A percentile compares a stretch with the other conserved stretches of the same genome.
Evolutionary conservation across 2,797 vertebrate genomes (phyloP).

Genomic region (Siniperca undulata): DNA sequence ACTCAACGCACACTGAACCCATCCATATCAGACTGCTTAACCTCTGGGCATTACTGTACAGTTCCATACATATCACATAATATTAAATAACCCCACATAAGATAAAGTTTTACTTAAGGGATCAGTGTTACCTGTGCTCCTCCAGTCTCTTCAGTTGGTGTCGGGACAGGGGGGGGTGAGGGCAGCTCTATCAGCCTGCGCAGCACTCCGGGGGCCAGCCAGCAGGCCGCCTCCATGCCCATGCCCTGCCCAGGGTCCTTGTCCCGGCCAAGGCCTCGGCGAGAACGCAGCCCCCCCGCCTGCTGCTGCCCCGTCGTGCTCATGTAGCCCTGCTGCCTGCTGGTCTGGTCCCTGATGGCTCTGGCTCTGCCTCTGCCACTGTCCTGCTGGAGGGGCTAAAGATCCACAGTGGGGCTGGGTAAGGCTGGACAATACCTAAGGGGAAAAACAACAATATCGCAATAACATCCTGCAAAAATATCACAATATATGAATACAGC

Average conservation of each 20-base stretch:
- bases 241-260: constrained; percentile 83
- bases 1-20: neutral
- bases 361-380: constrained; percentile 76
- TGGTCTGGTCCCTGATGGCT: constrained; percentile 61
- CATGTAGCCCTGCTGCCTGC: constrained; percentile 85
- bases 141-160: constrained; percentile 97
- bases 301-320: constrained; percentile 85
- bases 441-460: neutral
- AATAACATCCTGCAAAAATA: neutral
- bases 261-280: constrained; percentile 87
- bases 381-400: constrained; percentile 64
- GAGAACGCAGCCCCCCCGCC: constrained; percentile 86
- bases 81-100: neutral
- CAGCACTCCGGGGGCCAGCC: constrained; percentile 85
- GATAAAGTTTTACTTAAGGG: neutral
- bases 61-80: neutral
- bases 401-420: constrained; percentile 72
- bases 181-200: constrained; percentile 93
- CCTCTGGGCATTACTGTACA: neutral
- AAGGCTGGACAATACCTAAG: constrained; percentile 27
- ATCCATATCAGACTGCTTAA: neutral
- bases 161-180: constrained; percentile 92
- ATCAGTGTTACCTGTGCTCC: constrained; percentile 88
- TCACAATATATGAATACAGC: neutral
- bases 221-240: constrained; percentile 86